Evolutionary conservation across 2,797 vertebrate genomes (phyloP), one percentile per base, ranked within the genome.

Genomic region (Poecilia velifera): DNA sequence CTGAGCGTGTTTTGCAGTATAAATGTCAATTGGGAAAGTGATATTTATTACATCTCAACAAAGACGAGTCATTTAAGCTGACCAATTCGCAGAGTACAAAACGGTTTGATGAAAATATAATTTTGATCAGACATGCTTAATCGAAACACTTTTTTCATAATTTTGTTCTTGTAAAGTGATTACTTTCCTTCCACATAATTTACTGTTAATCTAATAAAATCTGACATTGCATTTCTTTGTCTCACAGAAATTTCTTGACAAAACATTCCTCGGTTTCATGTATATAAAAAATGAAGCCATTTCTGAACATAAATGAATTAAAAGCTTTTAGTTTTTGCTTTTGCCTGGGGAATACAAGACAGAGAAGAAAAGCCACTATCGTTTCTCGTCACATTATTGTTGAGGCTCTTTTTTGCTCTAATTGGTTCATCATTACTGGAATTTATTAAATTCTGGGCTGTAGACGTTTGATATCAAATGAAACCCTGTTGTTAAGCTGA

Each of bases 371-470:
- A 34, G 39, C 4, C 34, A 31, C 0, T 1, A 71, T 43, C 6
- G 14, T 20, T 18, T 53, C 3, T n/a, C 0, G 34, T 55, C 36
- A 55, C 25, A 55, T 51, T 55, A 28, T 62, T 70, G 59, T 45
- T 39, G 1, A 6, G 25, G 4, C 14, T 6, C 49, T 53, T 39
- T 34, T 75, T 57, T 22, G 18, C 6, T 51, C 66, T 79, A 45
- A n/a, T 20, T 73, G 20, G n/a, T 75, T 80, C 72, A 82, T 76
- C 82, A 59, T 47, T 74, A 43, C 57, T 76, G 74, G 18, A 77
- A 75, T 82, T 72, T 76, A 22, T 16, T 71, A 55, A n/a, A 2
- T 62, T 36, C 8, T 20, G 9, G 1, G 25, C 31, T 39, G 12
- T 28, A 0, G 2, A 49, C 45, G 47, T n/a, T 6, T 73, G 64